Conservation (phyloP, 2,888 invertebrate species). For the Leucophenga maculata region DNA sequence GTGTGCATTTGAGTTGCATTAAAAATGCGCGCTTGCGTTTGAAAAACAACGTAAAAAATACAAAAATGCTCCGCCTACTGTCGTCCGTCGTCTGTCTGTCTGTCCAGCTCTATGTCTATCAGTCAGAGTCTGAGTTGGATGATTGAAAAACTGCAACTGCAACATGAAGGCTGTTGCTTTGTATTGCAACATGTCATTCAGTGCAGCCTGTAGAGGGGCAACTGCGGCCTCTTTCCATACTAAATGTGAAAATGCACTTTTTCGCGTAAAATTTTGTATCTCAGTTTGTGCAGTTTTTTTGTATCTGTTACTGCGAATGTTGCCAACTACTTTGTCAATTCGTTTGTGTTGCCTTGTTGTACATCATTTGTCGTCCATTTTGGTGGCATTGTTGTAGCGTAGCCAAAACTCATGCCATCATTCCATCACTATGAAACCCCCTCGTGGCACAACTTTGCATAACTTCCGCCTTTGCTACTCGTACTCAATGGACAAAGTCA, state of each 20-base stretch:
- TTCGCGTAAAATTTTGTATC: conserved; percentile 2
- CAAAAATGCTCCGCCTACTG: conserved; percentile 70
- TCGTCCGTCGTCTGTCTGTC: neutral
- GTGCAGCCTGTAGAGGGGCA: neutral
- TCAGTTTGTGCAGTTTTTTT: neutral
- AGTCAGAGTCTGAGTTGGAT: conserved; percentile 9
- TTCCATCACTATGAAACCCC: neutral
- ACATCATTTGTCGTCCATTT: conserved; percentile 17
- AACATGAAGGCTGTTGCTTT: neutral
- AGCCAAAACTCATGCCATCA: no score
- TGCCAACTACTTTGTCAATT: conserved; percentile 20
- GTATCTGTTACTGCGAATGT: neutral
- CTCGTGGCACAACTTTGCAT: neutral
- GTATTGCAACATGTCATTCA: neutral
- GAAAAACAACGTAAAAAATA: conserved; percentile 63
- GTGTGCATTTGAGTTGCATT: conserved; percentile 50
- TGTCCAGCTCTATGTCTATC: neutral
- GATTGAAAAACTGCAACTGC: conserved; percentile 20
- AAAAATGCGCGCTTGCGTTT: conserved; percentile 72
- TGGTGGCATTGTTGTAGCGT: neutral
- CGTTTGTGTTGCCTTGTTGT: neutral
- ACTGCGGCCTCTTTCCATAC: neutral
- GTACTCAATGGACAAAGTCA: conserved; percentile 13
- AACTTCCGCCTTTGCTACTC: neutral
- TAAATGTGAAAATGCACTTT: conserved; percentile 12